Conservation (phyloP, 2,888 invertebrate genomes). For the Lacanobia oleracea region DNA sequence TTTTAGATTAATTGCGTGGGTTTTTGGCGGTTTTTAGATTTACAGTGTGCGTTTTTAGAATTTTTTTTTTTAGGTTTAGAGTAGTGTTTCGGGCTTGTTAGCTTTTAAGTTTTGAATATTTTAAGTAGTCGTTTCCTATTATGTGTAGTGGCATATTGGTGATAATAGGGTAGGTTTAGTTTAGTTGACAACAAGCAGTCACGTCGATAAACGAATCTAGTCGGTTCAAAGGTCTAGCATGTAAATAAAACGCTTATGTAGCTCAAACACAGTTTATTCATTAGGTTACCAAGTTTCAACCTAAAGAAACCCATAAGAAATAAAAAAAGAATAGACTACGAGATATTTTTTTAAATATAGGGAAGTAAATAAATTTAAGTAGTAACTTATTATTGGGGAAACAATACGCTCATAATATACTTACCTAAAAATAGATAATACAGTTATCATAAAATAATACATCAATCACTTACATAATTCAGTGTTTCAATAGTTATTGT, state of each 20-base stretch:
- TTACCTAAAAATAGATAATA: background rate
- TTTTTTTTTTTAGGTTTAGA: too few relatives aligned
- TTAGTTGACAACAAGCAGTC: background rate
- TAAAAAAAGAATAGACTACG: background rate
- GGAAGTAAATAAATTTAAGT: too few relatives aligned
- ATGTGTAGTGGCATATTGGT: background rate
- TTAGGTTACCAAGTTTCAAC: background rate
- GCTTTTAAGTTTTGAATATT: too few relatives aligned
- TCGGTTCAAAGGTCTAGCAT: background rate
- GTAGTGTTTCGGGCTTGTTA: background rate
- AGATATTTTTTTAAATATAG: background rate
- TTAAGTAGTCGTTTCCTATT: background rate
- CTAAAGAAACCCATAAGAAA: too few relatives aligned
- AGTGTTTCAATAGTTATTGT: background rate
- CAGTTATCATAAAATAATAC: background rate
- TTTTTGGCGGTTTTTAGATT: background rate
- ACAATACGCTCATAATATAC: background rate
- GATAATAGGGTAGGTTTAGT: background rate
- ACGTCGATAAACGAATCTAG: background rate
- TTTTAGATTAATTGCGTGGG: background rate
- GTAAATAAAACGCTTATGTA: too few relatives aligned
- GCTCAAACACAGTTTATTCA: background rate
- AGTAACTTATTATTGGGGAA: background rate
- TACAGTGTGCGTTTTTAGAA: too few relatives aligned
- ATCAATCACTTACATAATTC: background rate